A percentile compares a stretch with the other conserved stretches of the same genome.
phyloP scores from a whole-genome alignment of 2,888 invertebrate species.

The Drosophila borealis region DNA sequence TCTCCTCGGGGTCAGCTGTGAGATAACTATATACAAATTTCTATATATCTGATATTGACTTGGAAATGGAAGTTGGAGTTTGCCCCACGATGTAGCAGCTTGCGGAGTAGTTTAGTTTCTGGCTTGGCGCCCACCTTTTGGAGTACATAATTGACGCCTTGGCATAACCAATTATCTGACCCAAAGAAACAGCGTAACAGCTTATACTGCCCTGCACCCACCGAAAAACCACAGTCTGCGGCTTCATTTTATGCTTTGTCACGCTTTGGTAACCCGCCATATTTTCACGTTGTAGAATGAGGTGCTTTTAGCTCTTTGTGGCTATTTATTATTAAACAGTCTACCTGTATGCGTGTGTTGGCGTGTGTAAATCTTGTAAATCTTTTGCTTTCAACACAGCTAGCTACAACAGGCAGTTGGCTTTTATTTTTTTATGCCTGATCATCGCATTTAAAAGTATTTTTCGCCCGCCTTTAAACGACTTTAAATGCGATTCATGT shows the following conservation, averaged over 20 bases:
- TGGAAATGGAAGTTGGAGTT: too few species aligned
- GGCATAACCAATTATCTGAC: conserved; percentile 71
- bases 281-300: conserved; percentile 36
- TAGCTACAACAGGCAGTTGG: conserved; percentile 33
- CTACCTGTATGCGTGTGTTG: conserved; percentile 19
- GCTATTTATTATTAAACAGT: conserved; percentile 71
- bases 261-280: conserved; percentile 64
- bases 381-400: conserved; percentile 70
- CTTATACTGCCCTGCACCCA: background rate
- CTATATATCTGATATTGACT: conserved; percentile 7
- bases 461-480: conserved; percentile 55
- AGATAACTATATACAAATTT: conserved; percentile 33
- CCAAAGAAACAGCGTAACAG: conserved; percentile 15
- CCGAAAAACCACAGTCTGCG: conserved; percentile 24
- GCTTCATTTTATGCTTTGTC: conserved; percentile 59
- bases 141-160: conserved; percentile 70
- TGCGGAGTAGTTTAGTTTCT: background rate
- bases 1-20: conserved; percentile 8
- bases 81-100: conserved; percentile 16
- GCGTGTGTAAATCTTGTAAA: conserved; percentile 79
- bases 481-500: conserved; percentile 73
- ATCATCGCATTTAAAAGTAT: conserved; percentile 75
- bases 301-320: conserved; percentile 40
- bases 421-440: conserved; percentile 41
- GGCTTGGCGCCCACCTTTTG: conserved; percentile 52